phyloP scores from a whole-genome alignment of 2,888 invertebrate species.

The Fabriciana adippe region DNA sequence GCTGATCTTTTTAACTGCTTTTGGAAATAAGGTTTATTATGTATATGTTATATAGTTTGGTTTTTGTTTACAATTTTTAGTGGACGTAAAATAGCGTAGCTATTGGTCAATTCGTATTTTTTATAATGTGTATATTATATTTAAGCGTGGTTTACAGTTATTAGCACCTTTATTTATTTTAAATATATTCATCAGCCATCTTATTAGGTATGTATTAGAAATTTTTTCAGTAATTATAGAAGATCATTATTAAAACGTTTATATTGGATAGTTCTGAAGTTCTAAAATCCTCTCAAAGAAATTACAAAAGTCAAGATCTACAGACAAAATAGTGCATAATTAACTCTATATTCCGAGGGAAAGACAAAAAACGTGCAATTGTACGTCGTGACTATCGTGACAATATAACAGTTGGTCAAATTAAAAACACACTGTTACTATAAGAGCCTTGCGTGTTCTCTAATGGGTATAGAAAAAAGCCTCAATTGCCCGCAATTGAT shows the following conservation, averaged over 20 bases:
- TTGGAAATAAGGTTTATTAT: background rate
- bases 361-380: conserved; percentile 29
- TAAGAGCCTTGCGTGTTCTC: conserved; percentile 67
- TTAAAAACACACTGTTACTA: conserved; percentile 52
- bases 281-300: background rate
- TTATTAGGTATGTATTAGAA: too few relatives aligned
- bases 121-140: too few relatives aligned
- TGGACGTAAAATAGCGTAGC: too few relatives aligned
- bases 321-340: conserved; percentile 1
- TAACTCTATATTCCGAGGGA: conserved; percentile 1
- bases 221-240: too few relatives aligned
- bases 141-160: too few relatives aligned
- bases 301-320: background rate
- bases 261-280: too few relatives aligned
- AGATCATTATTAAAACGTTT: too few relatives aligned
- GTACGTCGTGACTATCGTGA: conserved; percentile 37
- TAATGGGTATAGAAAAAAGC: conserved; percentile 74
- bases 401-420: conserved; percentile 37
- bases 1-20: conserved; percentile 13
- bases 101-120: too few relatives aligned
- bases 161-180: too few relatives aligned
- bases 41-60: background rate
- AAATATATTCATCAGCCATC: too few relatives aligned
- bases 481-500: conserved; percentile 73
- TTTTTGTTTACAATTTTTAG: conserved; percentile 1